Base-by-base conservation (phyloP, 1,140 invertebrate genomes). In the Drosophila asahinai region DNA sequence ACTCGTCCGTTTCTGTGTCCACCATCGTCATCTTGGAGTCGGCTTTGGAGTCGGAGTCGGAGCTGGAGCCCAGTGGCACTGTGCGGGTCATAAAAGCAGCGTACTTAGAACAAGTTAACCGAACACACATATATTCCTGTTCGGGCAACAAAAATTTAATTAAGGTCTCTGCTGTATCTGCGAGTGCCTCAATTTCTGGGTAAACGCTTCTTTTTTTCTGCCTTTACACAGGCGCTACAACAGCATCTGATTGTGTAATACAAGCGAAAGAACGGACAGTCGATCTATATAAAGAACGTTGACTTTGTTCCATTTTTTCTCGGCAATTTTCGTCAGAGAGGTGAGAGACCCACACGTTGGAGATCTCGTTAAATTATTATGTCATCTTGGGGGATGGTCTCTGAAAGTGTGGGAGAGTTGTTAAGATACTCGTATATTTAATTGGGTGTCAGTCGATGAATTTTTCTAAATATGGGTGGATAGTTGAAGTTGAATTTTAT, bases 81-180 rank as follows among this genome's bases (percentile, higher is more conserved):
- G 60, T 63, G 45, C 66, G 84, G 83, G 84, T 90, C 78, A 89
- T 87, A 90, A 89, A 90, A 90, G 63, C 49, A 55, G 63, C 68
- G 81, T 90, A 77, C 75, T 77, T 77, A 81, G 86, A 90, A 90
- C 86, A 90, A 90, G 79, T 90, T 86, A 62, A 67, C 67, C 38
- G 43, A 70, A 45, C 58, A 58, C 3, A 27, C 8, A 30, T n/a
- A 48, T 27, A 73, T 81, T 83, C 84, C 80, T 62, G 74, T 67
- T 84, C 68, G 15, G 66, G 52, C 54, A 90, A 89, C 52, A 52
- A 57, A 68, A 77, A 80, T 82, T 86, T 90, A 90, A 90, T 90
- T 77, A 90, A 82, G 78, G 86, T 82, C 66, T 73, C 30, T 38
- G 59, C 33, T 38, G 45, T 51, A 42, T 71, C 45, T 49, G 15